Base-by-base conservation (phyloP, 2,888 invertebrate genomes). In the Icerya purchasi region DNA sequence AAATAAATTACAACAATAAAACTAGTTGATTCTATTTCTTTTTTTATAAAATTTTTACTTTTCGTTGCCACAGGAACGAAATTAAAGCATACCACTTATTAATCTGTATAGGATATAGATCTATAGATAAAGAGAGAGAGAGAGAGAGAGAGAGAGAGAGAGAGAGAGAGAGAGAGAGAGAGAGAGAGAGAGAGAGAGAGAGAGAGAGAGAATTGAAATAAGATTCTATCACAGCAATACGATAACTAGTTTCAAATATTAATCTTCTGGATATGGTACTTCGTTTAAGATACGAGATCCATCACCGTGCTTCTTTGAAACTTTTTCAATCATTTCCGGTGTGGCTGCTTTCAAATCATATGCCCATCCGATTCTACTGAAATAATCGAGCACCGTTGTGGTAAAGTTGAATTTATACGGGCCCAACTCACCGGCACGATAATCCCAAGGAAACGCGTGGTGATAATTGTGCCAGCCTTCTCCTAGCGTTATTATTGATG, bases 401-500 rank as follows among this genome's bases (percentile, higher is more conserved):
- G 79, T 78, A 0, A 73, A 53, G 65, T 80, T 80, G 57, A 71
- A 65, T 25, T 66, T 67, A 64, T 72, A 72, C 53, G 71, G 67
- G 14, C 86, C 86, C n/a, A 87, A 74, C 71, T 93, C 92, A 2
- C 88, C 83, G 22, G 91, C 85, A 68, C 88, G 85, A 77, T 92
- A 92, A 71, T 92, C 92, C 83, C 87, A 88, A 0, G 91, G 91
- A 72, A 92, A 92, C 0, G 84, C 83, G 72, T 92, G 92, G 70
- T 92, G 92, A 72, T 88, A 92, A 73, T 92, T 92, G 74, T 92
- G 92, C 86, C 88, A 93, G 5, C 92, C 92, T 71, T 89, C 89
- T 1, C 89, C 89, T 72, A 86, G 75, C 0, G 86, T 80, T 20
- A 82, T 68, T 0, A 84, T 67, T 0, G 88, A 80, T 0, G 91